These are phyloP conservation scores for Drosophila takahashii DNA, from an alignment of 1,140 invertebrate genomes.

Conservation along the genomic window DNA sequence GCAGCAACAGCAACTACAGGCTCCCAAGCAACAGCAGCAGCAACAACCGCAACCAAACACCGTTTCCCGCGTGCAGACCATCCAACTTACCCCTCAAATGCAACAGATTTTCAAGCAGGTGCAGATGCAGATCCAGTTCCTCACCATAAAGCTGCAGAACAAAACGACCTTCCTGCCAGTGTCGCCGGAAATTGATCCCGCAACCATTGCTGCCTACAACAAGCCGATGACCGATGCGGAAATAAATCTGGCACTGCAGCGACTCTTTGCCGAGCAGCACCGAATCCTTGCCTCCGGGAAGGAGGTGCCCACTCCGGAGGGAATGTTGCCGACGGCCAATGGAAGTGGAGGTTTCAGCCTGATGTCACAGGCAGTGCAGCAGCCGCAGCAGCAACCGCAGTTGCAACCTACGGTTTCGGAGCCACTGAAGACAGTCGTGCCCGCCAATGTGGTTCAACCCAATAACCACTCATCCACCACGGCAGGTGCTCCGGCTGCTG, in stretches of 20 bases:
- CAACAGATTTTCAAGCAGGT: slow-evolving; percentile 87
- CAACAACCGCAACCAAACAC: slow-evolving; percentile 63
- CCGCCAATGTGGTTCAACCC: slow-evolving; percentile 78
- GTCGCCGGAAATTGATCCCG: slow-evolving; percentile 69
- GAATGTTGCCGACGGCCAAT: slow-evolving; percentile 62
- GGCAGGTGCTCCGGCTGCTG: slow-evolving; percentile 18
- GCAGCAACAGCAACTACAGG: slow-evolving; percentile 49
- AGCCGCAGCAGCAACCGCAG: slow-evolving; percentile 38
- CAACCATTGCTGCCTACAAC: slow-evolving; percentile 69
- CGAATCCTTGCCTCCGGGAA: slow-evolving; percentile 88
- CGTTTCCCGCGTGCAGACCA: slow-evolving; percentile 86
- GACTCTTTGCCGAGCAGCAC: slow-evolving; percentile 87
- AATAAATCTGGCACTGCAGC: slow-evolving; percentile 85
- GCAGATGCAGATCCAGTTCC: slow-evolving; percentile 87
- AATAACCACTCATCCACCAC: slow-evolving; percentile 78
- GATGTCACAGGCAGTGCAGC: slow-evolving; percentile 68
- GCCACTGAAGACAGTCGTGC: slow-evolving; percentile 45
- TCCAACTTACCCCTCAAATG: slow-evolving; percentile 87
- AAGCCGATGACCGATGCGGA: slow-evolving; percentile 83
- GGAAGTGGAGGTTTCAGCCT: slow-evolving; percentile 55
- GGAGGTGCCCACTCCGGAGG: slow-evolving; percentile 86
- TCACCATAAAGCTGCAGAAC: slow-evolving; percentile 85
- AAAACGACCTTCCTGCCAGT: slow-evolving; percentile 67
- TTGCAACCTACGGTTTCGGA: slow-evolving; percentile 29
- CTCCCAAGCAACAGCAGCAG: slow-evolving; percentile 19